phyloP scores from a whole-genome alignment of 2,113 vertebrate genomes.

The Lepus timidus region DNA sequence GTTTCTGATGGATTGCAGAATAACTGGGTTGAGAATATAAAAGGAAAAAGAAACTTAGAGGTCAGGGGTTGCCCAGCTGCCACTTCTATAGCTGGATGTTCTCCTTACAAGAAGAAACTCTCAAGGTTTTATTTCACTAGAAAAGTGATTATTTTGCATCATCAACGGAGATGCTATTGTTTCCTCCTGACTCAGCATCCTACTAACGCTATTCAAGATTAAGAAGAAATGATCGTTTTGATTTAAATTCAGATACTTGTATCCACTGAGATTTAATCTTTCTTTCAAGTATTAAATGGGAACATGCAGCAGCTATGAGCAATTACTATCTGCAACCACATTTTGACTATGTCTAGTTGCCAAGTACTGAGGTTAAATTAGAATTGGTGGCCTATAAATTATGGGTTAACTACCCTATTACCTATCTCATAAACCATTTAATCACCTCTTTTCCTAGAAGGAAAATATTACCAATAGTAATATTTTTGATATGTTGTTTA shows the following conservation, averaged over 20 bases:
- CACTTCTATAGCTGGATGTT: not conserved
- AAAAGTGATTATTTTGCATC: slow-evolving; percentile 6
- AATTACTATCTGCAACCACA: slow-evolving; percentile 43
- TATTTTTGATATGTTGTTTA: slow-evolving; percentile 13
- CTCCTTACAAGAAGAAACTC: not conserved
- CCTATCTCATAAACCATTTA: slow-evolving; percentile 77
- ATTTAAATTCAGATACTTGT: slow-evolving; percentile 46
- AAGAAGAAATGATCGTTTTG: slow-evolving; percentile 33
- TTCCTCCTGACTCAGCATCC: not conserved
- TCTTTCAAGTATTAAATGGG: slow-evolving; percentile 1
- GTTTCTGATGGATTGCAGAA: slow-evolving; percentile 21
- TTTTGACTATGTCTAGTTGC: slow-evolving; percentile 58
- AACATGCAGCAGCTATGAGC: not conserved
- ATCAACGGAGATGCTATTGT: not conserved
- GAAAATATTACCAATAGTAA: not conserved
- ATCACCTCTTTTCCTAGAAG: slow-evolving; percentile 71
- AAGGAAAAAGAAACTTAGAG: not conserved
- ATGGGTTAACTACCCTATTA: slow-evolving; percentile 78
- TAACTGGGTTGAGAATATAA: slow-evolving; percentile 19
- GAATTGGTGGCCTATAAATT: slow-evolving; percentile 78
- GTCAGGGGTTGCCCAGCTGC: not conserved
- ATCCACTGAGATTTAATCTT: not conserved
- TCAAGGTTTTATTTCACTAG: slow-evolving; percentile 25
- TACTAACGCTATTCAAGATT: not conserved
- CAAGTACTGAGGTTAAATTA: slow-evolving; percentile 63